These are phyloP conservation scores for Ariopsis seemanni DNA, from an alignment of 2,113 vertebrate species.

Conservation along the genomic window DNA sequence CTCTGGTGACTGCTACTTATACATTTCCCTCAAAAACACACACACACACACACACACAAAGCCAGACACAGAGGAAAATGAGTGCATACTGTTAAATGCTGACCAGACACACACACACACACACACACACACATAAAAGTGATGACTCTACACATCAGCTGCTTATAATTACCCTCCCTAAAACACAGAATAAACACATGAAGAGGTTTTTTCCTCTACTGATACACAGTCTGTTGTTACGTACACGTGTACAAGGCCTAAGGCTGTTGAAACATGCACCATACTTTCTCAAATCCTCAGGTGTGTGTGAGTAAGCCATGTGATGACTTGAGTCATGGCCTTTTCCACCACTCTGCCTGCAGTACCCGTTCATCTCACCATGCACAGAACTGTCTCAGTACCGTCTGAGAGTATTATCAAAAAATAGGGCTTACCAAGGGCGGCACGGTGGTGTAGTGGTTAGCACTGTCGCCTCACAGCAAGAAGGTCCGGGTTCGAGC, in stretches of 20 bases:
- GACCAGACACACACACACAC: background rate
- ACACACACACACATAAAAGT: background rate
- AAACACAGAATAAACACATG: background rate
- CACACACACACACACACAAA: background rate
- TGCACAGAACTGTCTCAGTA: background rate
- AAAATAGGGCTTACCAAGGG: background rate
- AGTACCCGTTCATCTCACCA: background rate
- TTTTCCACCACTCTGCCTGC: background rate
- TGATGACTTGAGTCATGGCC: slow-evolving; percentile 7
- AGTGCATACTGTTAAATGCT: background rate
- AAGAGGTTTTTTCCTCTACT: background rate
- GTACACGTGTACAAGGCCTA: background rate
- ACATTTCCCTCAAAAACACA: background rate
- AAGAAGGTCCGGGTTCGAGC: no score
- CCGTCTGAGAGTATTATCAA: background rate
- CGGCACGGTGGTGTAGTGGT: no score
- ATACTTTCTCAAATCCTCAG: slow-evolving; percentile 7
- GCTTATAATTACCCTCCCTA: background rate
- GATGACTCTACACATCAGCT: slow-evolving; percentile 17
- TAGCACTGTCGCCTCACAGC: no score
- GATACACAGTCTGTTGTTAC: background rate
- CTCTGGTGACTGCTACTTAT: background rate
- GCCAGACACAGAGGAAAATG: background rate
- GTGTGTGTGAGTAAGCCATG: slow-evolving; percentile 8
- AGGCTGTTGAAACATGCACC: slow-evolving; percentile 5